A percentile compares a stretch with the other conserved stretches of the same genome.
These are phyloP conservation scores for Chaetodon trifasciatus DNA, from an alignment of 2,797 vertebrate genomes.

Conservation along the genomic window DNA sequence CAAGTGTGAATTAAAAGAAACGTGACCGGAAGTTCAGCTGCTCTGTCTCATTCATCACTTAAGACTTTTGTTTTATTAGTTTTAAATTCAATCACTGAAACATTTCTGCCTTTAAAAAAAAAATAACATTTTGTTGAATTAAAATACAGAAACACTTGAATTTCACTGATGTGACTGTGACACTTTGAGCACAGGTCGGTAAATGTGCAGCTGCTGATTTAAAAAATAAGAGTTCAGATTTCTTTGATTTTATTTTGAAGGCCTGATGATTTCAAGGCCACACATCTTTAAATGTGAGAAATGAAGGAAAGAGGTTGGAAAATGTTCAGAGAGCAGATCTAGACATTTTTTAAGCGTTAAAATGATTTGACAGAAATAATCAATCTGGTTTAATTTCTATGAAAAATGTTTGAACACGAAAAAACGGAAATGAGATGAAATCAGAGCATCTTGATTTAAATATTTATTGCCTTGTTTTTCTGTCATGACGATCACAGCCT, in stretches of 20 bases:
- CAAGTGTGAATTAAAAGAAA: conserved; percentile 83
- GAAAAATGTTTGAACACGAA: background rate
- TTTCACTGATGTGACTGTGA: too few species aligned
- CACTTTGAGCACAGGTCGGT: too few species aligned
- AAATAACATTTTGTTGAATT: background rate
- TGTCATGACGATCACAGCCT: background rate
- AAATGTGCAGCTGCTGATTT: too few species aligned
- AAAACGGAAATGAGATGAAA: background rate
- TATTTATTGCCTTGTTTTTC: background rate
- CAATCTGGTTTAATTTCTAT: background rate
- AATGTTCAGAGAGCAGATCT: background rate
- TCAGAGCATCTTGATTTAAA: background rate
- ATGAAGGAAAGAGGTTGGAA: background rate
- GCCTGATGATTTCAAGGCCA: background rate
- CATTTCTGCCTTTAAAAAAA: too few species aligned
- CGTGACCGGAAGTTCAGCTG: conserved; percentile 52
- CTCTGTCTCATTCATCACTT: background rate
- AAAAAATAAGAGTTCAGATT: background rate
- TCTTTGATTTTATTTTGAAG: conserved; percentile 1
- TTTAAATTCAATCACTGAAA: too few species aligned
- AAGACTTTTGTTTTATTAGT: background rate
- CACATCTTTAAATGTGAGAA: background rate
- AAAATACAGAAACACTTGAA: background rate
- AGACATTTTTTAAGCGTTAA: background rate
- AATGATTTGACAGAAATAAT: background rate